Evolutionary conservation across 2,113 vertebrate genomes (phyloP).

Genomic region (Hyaena hyaena): DNA sequence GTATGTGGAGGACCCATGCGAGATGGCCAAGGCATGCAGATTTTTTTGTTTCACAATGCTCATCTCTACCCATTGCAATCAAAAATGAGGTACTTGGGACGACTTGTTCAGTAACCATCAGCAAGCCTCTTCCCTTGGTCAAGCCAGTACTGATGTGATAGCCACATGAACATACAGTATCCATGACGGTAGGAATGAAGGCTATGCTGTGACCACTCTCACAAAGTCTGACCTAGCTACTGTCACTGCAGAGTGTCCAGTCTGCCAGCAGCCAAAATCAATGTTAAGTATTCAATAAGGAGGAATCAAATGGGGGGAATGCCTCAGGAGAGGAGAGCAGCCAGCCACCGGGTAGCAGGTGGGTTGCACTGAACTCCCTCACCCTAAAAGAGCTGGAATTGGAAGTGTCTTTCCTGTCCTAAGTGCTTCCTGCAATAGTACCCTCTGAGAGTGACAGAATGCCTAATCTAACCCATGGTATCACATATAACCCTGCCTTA

Average conservation of each 20-base stretch:
- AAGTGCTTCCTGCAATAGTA: neutral
- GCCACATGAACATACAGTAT: neutral
- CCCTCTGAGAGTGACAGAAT: neutral
- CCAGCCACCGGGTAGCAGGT: neutral
- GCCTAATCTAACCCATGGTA: neutral
- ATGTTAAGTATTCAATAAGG: neutral
- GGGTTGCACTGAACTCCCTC: neutral
- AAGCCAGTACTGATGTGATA: neutral
- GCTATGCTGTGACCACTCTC: neutral
- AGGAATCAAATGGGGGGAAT: neutral
- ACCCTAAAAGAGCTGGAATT: neutral
- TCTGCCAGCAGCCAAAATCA: neutral
- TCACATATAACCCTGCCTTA: neutral
- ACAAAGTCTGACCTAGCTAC: neutral
- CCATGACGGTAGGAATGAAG: neutral
- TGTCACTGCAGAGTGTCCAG: neutral
- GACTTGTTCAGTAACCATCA: neutral
- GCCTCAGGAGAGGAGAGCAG: neutral
- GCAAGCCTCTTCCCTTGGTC: neutral
- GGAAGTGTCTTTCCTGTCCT: neutral
- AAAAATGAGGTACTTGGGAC: neutral
- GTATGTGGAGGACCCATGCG: neutral
- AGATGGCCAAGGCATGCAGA: neutral
- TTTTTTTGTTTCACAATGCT: neutral
- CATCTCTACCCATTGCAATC: neutral